Conservation (phyloP, 2,113 vertebrate genomes). For the Platysteira castanea region DNA sequence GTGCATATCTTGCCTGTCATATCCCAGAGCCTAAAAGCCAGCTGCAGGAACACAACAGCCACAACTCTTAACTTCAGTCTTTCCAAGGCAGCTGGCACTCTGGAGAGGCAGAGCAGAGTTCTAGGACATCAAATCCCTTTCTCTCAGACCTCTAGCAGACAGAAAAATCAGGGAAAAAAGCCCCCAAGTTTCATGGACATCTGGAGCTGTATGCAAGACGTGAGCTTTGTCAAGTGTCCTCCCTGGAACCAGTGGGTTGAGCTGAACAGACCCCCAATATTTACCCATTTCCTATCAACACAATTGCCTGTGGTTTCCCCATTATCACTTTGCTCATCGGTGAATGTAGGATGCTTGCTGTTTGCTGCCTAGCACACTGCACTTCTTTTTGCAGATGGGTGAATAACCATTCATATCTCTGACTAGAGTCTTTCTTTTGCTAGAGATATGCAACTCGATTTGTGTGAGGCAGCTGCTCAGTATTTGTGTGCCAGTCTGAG, state of each 20-base stretch:
- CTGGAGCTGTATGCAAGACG: not conserved
- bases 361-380: not conserved
- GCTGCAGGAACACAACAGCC: not conserved
- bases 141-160: not conserved
- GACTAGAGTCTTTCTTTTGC: constrained; percentile 27
- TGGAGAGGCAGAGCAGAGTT: not conserved
- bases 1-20: not conserved
- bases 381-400: not conserved
- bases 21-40: not conserved
- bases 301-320: not conserved
- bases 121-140: not conserved
- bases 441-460: not conserved
- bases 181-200: not conserved
- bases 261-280: not conserved
- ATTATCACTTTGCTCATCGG: not conserved
- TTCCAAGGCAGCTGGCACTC: not conserved
- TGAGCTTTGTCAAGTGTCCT: not conserved
- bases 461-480: constrained; percentile 16
- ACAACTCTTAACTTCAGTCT: not conserved
- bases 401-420: constrained; percentile 42
- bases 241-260: not conserved
- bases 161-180: not conserved
- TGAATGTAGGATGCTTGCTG: not conserved
- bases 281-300: not conserved
- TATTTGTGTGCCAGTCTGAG: not conserved